Conservation (phyloP, 2,113 vertebrate species). For the Poicephalus gulielmi region DNA sequence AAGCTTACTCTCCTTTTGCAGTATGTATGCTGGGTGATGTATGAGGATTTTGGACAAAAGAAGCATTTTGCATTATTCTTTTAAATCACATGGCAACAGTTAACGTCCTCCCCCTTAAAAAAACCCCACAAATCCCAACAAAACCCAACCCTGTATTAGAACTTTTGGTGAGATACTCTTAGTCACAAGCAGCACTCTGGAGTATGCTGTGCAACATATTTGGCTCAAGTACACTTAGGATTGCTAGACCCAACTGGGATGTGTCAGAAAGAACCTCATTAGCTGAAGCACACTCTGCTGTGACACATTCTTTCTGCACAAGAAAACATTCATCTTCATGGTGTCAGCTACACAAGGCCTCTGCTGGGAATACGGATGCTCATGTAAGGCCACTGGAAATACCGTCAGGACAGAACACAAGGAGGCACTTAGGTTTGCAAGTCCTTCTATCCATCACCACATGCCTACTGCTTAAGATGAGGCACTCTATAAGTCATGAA, state of each 20-base stretch:
- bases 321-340: not conserved
- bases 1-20: not conserved
- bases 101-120: not conserved
- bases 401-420: slow-evolving; percentile 37
- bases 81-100: not conserved
- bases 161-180: not conserved
- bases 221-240: slow-evolving; percentile 64
- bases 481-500: not conserved
- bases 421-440: slow-evolving; percentile 66
- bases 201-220: not conserved
- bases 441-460: slow-evolving; percentile 11
- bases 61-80: not conserved
- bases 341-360: slow-evolving; percentile 53
- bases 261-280: slow-evolving; percentile 2
- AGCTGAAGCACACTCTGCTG: not conserved
- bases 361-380: slow-evolving; percentile 1
- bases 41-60: not conserved
- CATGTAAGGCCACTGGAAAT: slow-evolving; percentile 53
- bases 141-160: not conserved
- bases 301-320: not conserved
- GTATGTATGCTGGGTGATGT: not conserved
- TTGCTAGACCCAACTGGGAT: not conserved
- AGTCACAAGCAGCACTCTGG: slow-evolving; percentile 11
- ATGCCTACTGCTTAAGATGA: not conserved
- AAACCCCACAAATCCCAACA: not conserved